Base-by-base conservation (phyloP, 2,888 invertebrate genomes). In the Synanthedon vespiformis region DNA sequence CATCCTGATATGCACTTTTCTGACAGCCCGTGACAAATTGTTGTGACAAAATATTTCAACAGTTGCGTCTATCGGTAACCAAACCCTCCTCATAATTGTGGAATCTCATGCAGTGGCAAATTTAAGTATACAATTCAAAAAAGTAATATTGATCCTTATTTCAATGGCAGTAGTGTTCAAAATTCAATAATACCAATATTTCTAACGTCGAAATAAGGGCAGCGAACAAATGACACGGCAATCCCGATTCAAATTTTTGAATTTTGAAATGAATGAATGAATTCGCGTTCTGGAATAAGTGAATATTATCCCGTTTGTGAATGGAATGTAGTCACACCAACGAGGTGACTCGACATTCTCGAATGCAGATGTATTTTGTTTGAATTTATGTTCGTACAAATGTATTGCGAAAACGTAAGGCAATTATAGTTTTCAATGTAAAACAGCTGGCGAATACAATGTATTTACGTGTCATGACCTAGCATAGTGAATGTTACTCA, bases 11-110 rank as follows among this genome's bases (percentile, higher is more conserved):
- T 61, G 80, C 77, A 64, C 70, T 62, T 80, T 77, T 72, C 58
- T 74, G 84, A 84, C 86, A 80, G 68, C 61, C 73, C 80, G 65
- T 86, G 83, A 87, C 87, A 81, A 87, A 87, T 87, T 86, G 81
- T 86, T 85, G 73, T 87, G 87, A 86, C 87, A 86, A 85, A 86
- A 87, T 85, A 87, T 87, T 87, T 86, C 85, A 87, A 82, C 85
- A 84, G 81, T 80, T 81, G 80, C 80, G 68, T 81, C 77, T 78
- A 77, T 72, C 69, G 66, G 59, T 56, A 61, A 62, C 60, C 65
- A 67, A 12, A 73, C 81, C 80, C 77, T 75, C 65, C 64, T 68
- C 67, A 67, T 60, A 59, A 61, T 58, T 56, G 40, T 44, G 48
- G 57, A 62, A 65, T 63, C 58, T 59, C 63, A 63, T 60, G 58